Evolutionary conservation across 2,888 invertebrate species (phyloP), one percentile per base, ranked within the genome.

Genomic region (Drosophila anomalata): DNA sequence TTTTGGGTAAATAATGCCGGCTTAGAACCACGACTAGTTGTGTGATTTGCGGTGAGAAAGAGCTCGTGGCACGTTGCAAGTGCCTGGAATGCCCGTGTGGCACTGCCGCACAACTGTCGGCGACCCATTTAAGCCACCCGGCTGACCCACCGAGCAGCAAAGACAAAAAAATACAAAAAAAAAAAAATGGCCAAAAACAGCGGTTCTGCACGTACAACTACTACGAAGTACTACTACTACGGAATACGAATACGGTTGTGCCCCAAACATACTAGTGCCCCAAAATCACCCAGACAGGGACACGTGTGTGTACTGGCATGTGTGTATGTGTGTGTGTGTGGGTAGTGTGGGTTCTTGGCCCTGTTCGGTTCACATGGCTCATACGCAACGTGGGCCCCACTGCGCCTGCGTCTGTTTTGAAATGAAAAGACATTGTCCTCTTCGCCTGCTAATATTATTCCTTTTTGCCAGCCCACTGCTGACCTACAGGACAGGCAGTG

Each of bases 371-470:
- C 62, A 59, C 52, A 62, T 66, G 60, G 62, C 75, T 51, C 55
- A 77, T 72, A 84, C 84, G 70, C 85, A 78, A 61, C 73, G 76
- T 76, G 70, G 54, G 2, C 67, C 22, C 29, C n/a, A 76, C 47
- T 79, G 79, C 79, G 79, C 79, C 70, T 79, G 79, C 79, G 79
- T 84, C 78, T 79, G 58, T 81, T 79, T 84, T 80, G 70, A 66
- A 69, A 50, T 48, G 60, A 68, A 58, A 80, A 84, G 62, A 61
- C 73, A 62, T 72, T 77, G 69, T 67, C 72, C 81, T 80, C 59
- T 50, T 70, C 55, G 75, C 44, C 55, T 12, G 29, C 41, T 33
- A 12, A 17, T 44, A 41, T 29, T 29, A 39, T 48, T 44, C 42
- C 20, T 42, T 20, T 9, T 20, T 20, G 41, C 41, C 17, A 31